Conservation (phyloP, 1,140 invertebrate species). For the Heliconius hewitsoni region DNA sequence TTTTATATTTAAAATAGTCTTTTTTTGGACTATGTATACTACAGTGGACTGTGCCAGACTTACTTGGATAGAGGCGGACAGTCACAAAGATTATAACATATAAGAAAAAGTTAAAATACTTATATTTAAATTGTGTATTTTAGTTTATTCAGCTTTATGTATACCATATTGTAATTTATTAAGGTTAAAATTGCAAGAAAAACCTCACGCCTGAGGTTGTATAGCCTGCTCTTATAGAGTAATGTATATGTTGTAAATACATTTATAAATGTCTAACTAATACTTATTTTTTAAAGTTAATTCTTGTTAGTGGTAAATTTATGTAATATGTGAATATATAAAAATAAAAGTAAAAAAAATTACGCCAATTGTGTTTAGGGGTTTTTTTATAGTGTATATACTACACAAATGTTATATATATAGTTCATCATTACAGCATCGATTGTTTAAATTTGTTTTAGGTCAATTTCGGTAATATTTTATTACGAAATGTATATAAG, state of each 20-base stretch:
- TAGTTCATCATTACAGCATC: neutral
- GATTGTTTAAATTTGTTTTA: neutral
- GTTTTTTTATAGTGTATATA: neutral
- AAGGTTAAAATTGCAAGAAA: slow-evolving; percentile 1
- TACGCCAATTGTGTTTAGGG: neutral
- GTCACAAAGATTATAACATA: neutral
- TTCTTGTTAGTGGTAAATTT: neutral
- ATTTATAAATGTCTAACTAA: neutral
- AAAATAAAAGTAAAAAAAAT: too few relatives aligned
- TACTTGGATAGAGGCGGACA: neutral
- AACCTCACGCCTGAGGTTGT: slow-evolving; percentile 5
- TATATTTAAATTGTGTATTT: neutral
- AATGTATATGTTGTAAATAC: slow-evolving; percentile 44
- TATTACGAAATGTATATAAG: too few relatives aligned
- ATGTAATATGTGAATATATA: neutral
- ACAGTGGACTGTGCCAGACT: neutral
- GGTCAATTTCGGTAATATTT: too few relatives aligned
- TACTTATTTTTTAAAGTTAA: neutral
- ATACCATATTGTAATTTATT: neutral
- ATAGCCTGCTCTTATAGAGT: slow-evolving; percentile 48
- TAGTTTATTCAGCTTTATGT: neutral
- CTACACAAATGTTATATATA: neutral
- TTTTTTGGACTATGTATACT: too few relatives aligned
- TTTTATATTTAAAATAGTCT: too few relatives aligned
- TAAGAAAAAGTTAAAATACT: neutral